A percentile compares a stretch with the other conserved stretches of the same genome.
Conservation (phyloP, 92 coral and sea anemone genomes). For the Desmophyllum pertusum region DNA sequence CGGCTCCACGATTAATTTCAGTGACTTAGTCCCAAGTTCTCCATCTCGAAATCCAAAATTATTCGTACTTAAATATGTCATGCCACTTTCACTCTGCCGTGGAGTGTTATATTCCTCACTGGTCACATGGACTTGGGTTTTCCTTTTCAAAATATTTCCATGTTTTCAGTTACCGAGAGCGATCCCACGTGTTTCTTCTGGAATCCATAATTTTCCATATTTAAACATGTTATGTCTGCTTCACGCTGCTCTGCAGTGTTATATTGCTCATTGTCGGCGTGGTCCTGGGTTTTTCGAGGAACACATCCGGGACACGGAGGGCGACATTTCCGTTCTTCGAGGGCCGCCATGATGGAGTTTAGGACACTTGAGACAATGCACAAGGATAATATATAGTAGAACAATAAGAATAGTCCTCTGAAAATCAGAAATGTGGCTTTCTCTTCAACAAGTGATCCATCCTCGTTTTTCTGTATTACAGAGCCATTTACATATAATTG, state of each 20-base stretch:
- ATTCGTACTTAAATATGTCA: background rate
- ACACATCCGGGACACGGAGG: background rate
- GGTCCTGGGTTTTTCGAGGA: background rate
- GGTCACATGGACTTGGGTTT: no score
- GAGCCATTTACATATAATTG: background rate
- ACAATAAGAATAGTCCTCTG: background rate
- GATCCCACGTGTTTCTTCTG: background rate
- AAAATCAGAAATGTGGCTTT: background rate
- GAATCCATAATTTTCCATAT: constrained; percentile 7
- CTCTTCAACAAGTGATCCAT: no score
- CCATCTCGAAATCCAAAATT: background rate
- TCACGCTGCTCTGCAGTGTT: background rate
- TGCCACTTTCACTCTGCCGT: background rate
- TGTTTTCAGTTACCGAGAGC: background rate
- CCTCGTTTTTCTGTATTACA: background rate
- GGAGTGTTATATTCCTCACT: background rate
- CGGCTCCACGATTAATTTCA: background rate
- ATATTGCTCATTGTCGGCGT: background rate
- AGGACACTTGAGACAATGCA: constrained; percentile 49
- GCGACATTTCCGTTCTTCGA: constrained; percentile 23
- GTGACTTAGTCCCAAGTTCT: background rate
- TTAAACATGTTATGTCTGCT: background rate
- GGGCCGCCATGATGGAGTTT: constrained; percentile 33
- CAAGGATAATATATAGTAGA: background rate
- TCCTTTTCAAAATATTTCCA: no score